Evolutionary conservation across 1,140 invertebrate genomes (phyloP), one percentile per base, ranked within the genome.

Genomic region (Conus betulinus): DNA sequence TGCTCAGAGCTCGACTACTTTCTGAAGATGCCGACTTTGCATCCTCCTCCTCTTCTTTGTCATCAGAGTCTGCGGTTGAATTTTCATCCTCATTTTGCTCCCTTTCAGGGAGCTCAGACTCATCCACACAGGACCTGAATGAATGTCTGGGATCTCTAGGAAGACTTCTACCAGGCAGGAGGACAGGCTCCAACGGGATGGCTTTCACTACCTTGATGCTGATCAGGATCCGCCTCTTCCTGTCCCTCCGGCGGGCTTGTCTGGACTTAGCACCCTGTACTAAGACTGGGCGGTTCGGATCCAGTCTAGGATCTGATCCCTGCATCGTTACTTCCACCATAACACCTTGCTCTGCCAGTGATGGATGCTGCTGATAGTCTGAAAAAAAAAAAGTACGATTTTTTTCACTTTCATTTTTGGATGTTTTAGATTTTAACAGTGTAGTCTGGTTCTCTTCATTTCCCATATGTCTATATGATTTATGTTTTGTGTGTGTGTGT

Each of bases 141-240:
- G 82, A 55, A 13, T 84, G 82, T 17, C 82, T n/a, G 2, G 82
- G 82, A 51, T 84, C 82, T 15, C n/a, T 67, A 23, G 82, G 57
- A 13, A 81, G 10, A 27, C 55, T 27, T 25, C 82, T 84, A 10
- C 57, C 57, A 0, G 23, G 23, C 53, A 5, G 23, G 7, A 39
- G 25, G 1, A 20, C 27, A 7, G 82, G 55, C 23, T 63, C 82
- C 82, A 84, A 23, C 4, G 82, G 82, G 20, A 84, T 84, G 11
- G 52, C 82, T 23, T 63, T 84, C 53, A 67, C 57, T 55, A 84
- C 53, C 55, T 63, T 84, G 82, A 84, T 84, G 82, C 55, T 27
- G 55, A 15, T 52, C 11, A 25, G 23, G 23, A 84, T 10, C 4
- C 55, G 82, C 23, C 7, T 27, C 25, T 84, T 84, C 11, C 53